A percentile compares a stretch with the other conserved stretches of the same genome.
These are phyloP conservation scores for Lordiphosa collinella DNA, from an alignment of 1,140 invertebrate species.

Conservation along the genomic window DNA sequence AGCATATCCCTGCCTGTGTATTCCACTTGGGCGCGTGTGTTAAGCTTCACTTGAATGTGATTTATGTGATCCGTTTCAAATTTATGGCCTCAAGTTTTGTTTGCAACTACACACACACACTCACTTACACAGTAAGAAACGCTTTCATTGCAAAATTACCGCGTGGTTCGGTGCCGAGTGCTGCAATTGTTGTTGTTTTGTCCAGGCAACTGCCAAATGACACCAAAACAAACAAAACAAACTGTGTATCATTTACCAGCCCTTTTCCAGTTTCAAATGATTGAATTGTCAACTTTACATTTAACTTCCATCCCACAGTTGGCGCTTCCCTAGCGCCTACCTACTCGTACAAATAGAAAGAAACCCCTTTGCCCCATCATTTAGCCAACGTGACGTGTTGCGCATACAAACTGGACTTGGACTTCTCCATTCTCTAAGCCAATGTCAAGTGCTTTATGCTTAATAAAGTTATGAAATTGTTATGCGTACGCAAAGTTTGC, in stretches of 20 bases:
- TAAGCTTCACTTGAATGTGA: constrained; percentile 78
- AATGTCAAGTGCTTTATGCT: constrained; percentile 24
- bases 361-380: constrained; percentile 13
- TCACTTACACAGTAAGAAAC: constrained; percentile 31
- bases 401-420: constrained; percentile 27
- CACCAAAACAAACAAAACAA: constrained; percentile 48
- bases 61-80: constrained; percentile 75
- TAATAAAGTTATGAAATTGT: constrained; percentile 69
- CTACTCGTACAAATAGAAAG: background rate
- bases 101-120: constrained; percentile 30
- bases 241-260: constrained; percentile 23
- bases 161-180: constrained; percentile 45
- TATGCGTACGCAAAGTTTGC: constrained; percentile 58
- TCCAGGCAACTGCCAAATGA: constrained; percentile 52
- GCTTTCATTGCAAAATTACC: constrained; percentile 60
- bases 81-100: constrained; percentile 73
- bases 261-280: constrained; percentile 38
- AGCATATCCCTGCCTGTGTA: constrained; percentile 3
- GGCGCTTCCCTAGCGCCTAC: constrained; percentile 2
- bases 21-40: constrained; percentile 74
- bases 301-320: background rate
- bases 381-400: constrained; percentile 17
- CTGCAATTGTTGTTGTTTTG: constrained; percentile 44
- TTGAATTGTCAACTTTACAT: constrained; percentile 58
- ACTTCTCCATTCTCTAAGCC: constrained; percentile 7